Evolutionary conservation across 2,797 vertebrate genomes (phyloP).

Genomic region (Danio kyathit): DNA sequence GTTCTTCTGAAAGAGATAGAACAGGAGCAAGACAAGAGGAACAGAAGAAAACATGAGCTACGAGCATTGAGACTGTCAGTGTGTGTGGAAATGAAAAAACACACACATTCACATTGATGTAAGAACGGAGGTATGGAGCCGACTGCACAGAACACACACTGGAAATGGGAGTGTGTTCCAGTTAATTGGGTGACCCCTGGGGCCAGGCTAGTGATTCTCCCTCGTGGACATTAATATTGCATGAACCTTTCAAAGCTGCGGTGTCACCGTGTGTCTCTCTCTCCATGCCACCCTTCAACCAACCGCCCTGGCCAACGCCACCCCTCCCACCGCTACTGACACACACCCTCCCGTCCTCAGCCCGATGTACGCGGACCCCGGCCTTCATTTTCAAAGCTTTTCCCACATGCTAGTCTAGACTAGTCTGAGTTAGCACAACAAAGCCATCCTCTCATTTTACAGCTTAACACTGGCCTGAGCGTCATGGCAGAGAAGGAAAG

Average conservation of each 20-base stretch:
- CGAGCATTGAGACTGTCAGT: slow-evolving; percentile 1
- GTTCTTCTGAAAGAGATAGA: not conserved
- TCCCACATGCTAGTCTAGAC: slow-evolving; percentile 49
- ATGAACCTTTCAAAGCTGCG: slow-evolving; percentile 76
- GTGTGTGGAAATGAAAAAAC: slow-evolving; percentile 17
- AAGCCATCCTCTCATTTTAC: slow-evolving; percentile 35
- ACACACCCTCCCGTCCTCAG: slow-evolving; percentile 21
- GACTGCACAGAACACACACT: slow-evolving; percentile 51
- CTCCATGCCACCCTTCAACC: slow-evolving; percentile 40
- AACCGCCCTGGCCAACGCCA: slow-evolving; percentile 29
- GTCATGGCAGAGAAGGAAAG: slow-evolving; percentile 56
- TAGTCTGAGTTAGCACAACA: slow-evolving; percentile 43
- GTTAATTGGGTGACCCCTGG: slow-evolving; percentile 88
- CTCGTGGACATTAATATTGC: slow-evolving; percentile 87
- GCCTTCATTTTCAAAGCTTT: slow-evolving; percentile 42
- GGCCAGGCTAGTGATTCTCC: slow-evolving; percentile 84
- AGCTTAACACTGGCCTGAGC: not conserved
- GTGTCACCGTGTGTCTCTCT: slow-evolving; percentile 60
- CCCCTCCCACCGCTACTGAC: slow-evolving; percentile 33
- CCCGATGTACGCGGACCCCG: slow-evolving; percentile 1
- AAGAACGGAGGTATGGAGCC: slow-evolving; percentile 57
- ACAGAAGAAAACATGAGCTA: slow-evolving; percentile 24
- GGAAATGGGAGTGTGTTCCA: slow-evolving; percentile 86
- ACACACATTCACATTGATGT: slow-evolving; percentile 55
- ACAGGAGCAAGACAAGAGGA: slow-evolving; percentile 31